Conservation (phyloP, 2,888 invertebrate species). For the Hypselothyrea guttata region DNA sequence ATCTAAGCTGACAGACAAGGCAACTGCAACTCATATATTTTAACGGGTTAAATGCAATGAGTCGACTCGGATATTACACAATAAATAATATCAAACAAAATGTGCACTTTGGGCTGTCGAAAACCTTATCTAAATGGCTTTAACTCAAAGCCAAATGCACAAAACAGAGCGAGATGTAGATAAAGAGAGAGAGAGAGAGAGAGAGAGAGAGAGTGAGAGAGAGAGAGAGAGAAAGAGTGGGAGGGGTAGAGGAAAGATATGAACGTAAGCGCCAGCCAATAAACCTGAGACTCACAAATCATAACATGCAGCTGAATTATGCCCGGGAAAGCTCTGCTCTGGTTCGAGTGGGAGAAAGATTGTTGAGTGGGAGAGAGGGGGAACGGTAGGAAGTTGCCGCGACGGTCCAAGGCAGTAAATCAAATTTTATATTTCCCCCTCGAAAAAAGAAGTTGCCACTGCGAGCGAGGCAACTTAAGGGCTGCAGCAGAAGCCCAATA, state of each 20-base stretch:
- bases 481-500: constrained; percentile 51
- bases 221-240: neutral
- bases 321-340: constrained; percentile 32
- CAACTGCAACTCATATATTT: too few relatives aligned
- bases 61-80: neutral
- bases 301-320: constrained; percentile 71
- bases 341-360: neutral
- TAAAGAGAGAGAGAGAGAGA: neutral
- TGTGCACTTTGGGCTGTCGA: constrained; percentile 17
- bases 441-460: constrained; percentile 51
- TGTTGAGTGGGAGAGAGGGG: neutral
- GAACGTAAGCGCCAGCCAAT: constrained; percentile 29
- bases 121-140: constrained; percentile 36
- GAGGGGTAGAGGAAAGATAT: neutral
- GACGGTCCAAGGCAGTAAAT: constrained; percentile 76
- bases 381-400: constrained; percentile 36
- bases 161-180: constrained; percentile 7
- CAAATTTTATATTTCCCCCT: constrained; percentile 81
- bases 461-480: constrained; percentile 44
- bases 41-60: too few relatives aligned
- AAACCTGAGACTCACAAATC: constrained; percentile 71
- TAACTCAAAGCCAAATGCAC: constrained; percentile 37
- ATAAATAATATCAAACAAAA: neutral
- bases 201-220: neutral
- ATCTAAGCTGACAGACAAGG: too few relatives aligned